Base-by-base conservation (phyloP, 2,888 invertebrate species). In the Galeopsomyia nigrocyanea region DNA sequence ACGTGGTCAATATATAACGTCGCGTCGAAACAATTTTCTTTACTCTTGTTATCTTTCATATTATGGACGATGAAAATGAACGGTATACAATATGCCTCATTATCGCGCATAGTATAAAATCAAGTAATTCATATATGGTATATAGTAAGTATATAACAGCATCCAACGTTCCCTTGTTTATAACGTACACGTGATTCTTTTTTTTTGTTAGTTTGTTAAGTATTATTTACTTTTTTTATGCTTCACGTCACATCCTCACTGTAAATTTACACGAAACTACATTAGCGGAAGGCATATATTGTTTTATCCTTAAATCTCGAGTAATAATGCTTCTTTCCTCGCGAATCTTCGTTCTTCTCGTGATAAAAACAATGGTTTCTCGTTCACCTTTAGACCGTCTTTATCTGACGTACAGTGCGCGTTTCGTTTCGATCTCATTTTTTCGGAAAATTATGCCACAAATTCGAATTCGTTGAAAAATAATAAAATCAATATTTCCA, bases 271-370 rank as follows among this genome's bases (percentile, higher is more conserved):
- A 74, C 51, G 64, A 75, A 69, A 72, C 63, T 69, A 72, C 69
- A 60, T 63, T 73, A 75, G 72, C 70, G 72, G 75, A 75, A 73
- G 72, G 75, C 72, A 75, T 75, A 71, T 71, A 68, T 65, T 71
- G 50, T 74, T 69, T 68, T 74, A 64, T 60, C 19, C n/a, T 64
- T 64, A 53, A 57, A 66, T 53, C 57, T 70, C 51, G 50, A 58
- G 31, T 62, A 67, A 70, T 73, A 67, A 49, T 60, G 31, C 63
- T 39, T 26, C 26, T 39, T 55, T 22, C 16, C 13, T 58, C 19
- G 21, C 16, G 3, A 19, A 17, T 31, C 47, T 61, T 55, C 6
- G 21, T 22, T 31, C 17, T 53, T 50, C 49, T 13, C 26, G 56
- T 55, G 46, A 26, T n/a, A 39, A 16, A 31, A 51, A 39, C 6